Evolutionary conservation across 2,797 vertebrate genomes (phyloP).

Genomic region (Coilia nasus): DNA sequence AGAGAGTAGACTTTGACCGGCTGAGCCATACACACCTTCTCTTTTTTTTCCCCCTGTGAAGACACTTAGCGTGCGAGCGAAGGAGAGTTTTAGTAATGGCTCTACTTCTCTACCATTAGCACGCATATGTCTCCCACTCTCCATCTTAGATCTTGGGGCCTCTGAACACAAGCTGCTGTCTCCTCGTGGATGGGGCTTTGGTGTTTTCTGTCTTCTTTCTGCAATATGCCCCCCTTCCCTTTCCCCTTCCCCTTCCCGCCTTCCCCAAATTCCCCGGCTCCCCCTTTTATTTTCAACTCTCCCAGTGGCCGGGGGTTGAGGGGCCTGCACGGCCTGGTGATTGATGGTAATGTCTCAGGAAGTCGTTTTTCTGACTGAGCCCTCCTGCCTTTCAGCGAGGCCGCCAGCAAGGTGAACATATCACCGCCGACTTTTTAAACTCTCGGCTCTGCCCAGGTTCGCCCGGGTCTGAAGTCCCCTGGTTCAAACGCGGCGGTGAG

Average conservation of each 20-base stretch:
- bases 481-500: constrained; percentile 37
- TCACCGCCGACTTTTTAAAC: constrained; percentile 73
- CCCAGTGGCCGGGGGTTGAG: constrained; percentile 63
- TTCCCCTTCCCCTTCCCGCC: constrained; percentile 49
- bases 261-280: constrained; percentile 48
- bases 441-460: constrained; percentile 36
- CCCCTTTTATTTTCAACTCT: constrained; percentile 46
- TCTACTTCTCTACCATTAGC: constrained; percentile 29
- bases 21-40: constrained; percentile 63
- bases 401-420: constrained; percentile 74
- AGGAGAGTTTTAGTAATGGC: constrained; percentile 10
- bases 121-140: constrained; percentile 31
- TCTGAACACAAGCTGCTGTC: constrained; percentile 53
- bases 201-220: constrained; percentile 65
- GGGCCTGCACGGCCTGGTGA: constrained; percentile 74
- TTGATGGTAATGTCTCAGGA: constrained; percentile 84
- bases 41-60: not conserved
- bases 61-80: constrained; percentile 34
- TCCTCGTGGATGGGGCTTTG: constrained; percentile 59
- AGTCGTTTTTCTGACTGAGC: constrained; percentile 80
- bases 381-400: constrained; percentile 75
- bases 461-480: constrained; percentile 3
- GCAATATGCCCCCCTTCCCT: constrained; percentile 51
- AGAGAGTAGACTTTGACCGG: constrained; percentile 75
- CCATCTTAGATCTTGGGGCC: constrained; percentile 42